Evolutionary conservation across 2,888 invertebrate genomes (phyloP).

Genomic region (Calliphora vomitoria): DNA sequence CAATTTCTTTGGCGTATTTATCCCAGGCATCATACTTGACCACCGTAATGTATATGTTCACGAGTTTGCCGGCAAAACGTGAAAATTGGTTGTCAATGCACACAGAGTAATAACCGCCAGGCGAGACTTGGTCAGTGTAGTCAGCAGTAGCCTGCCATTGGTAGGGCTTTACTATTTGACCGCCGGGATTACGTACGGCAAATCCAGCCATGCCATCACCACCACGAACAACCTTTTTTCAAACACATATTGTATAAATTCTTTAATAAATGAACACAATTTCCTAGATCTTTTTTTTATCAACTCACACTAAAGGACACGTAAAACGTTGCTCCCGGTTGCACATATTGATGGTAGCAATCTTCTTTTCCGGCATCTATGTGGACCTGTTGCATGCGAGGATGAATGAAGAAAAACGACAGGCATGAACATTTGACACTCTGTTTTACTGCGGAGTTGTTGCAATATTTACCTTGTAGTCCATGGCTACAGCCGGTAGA

Average conservation of each 20-base stretch:
- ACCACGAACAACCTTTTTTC: constrained; percentile 92
- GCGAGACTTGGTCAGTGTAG: constrained; percentile 92
- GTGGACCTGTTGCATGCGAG: constrained; percentile 86
- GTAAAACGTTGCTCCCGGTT: constrained; percentile 95
- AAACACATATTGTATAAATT: constrained; percentile 28
- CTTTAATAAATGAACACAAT: background rate
- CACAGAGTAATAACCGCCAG: constrained; percentile 94
- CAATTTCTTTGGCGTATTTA: constrained; percentile 94
- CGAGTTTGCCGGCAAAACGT: constrained; percentile 94
- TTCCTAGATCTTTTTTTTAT: background rate
- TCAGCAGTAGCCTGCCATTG: constrained; percentile 96
- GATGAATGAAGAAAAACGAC: constrained; percentile 5
- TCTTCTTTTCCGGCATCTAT: constrained; percentile 97
- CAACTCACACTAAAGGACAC: constrained; percentile 94
- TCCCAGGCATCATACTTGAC: constrained; percentile 97
- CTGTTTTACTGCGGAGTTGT: background rate
- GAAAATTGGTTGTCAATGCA: constrained; percentile 98
- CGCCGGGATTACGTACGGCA: constrained; percentile 93
- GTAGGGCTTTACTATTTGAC: constrained; percentile 94
- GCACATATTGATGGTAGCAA: constrained; percentile 97
- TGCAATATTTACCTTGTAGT: constrained; percentile 89
- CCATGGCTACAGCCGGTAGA: constrained; percentile 96
- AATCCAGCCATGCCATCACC: constrained; percentile 98
- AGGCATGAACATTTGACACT: constrained; percentile 30
- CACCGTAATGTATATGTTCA: constrained; percentile 95